Conservation (phyloP, 1,140 invertebrate species). For the Anastrepha obliqua region DNA sequence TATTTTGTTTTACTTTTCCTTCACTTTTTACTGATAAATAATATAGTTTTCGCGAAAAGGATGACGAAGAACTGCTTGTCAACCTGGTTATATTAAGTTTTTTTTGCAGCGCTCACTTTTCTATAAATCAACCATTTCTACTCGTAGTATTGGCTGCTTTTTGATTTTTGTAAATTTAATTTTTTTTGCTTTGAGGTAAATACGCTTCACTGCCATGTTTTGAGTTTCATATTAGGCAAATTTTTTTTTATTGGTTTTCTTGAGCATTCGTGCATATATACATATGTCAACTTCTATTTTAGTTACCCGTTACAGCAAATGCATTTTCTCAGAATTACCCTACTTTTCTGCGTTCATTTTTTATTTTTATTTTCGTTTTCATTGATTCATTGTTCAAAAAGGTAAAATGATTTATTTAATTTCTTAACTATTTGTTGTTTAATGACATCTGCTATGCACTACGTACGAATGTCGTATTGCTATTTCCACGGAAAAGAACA, state of each 20-base stretch:
- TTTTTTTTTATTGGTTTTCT: not conserved
- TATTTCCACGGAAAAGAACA: too few relatives aligned
- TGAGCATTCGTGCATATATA: not conserved
- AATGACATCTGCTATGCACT: too few relatives aligned
- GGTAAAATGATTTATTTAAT: too few relatives aligned
- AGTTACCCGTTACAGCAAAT: not conserved
- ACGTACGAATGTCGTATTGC: too few relatives aligned
- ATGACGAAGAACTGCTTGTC: too few relatives aligned
- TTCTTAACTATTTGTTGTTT: too few relatives aligned
- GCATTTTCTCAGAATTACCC: not conserved
- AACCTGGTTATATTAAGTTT: too few relatives aligned
- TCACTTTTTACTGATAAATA: too few relatives aligned
- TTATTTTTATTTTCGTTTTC: not conserved
- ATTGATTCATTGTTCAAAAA: not conserved
- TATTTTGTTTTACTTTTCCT: too few relatives aligned
- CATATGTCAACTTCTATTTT: not conserved
- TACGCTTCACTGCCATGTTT: not conserved
- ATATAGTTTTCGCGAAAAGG: too few relatives aligned
- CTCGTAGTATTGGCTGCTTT: not conserved
- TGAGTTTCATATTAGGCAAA: not conserved
- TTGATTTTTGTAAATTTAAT: not conserved
- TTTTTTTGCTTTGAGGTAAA: not conserved
- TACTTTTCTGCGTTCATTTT: too few relatives aligned
- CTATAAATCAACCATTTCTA: not conserved
- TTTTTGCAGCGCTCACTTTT: too few relatives aligned